A percentile compares a stretch with the other conserved stretches of the same genome.
phyloP scores from a whole-genome alignment of 2,113 vertebrate species.

The Buteo buteo region DNA sequence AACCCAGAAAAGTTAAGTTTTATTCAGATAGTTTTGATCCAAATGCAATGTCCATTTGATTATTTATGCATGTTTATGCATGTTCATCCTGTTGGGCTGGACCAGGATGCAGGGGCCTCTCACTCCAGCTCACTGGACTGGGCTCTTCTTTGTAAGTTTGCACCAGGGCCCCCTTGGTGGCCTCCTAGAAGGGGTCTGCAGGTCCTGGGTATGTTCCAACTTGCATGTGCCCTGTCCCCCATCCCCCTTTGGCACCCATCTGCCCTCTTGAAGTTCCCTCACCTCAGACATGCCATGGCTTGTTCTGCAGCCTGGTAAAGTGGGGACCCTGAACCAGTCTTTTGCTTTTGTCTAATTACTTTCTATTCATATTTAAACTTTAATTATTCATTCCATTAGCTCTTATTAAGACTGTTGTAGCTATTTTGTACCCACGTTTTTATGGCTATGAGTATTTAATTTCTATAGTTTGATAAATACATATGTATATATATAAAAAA shows the following conservation, averaged over 20 bases:
- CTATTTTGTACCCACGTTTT: background rate
- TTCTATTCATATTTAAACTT: background rate
- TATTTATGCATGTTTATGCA: background rate
- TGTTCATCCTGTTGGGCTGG: background rate
- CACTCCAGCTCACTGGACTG: background rate
- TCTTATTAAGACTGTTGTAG: background rate
- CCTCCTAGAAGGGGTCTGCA: background rate
- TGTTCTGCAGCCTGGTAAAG: background rate
- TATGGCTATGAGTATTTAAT: background rate
- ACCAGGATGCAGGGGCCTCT: background rate
- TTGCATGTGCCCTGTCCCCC: fast-evolving
- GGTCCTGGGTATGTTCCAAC: background rate
- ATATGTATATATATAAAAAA: background rate
- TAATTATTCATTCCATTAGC: background rate
- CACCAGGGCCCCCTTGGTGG: background rate
- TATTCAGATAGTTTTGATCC: background rate
- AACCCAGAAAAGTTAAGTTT: background rate
- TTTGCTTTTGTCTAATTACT: background rate
- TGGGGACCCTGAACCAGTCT: no score
- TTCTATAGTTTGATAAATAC: background rate
- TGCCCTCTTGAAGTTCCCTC: background rate
- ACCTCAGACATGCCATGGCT: background rate
- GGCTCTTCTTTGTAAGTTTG: background rate
- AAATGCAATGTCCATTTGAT: background rate
- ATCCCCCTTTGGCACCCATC: background rate